Base-by-base conservation (phyloP, 2,797 vertebrate species). In the Mus minutoides region DNA sequence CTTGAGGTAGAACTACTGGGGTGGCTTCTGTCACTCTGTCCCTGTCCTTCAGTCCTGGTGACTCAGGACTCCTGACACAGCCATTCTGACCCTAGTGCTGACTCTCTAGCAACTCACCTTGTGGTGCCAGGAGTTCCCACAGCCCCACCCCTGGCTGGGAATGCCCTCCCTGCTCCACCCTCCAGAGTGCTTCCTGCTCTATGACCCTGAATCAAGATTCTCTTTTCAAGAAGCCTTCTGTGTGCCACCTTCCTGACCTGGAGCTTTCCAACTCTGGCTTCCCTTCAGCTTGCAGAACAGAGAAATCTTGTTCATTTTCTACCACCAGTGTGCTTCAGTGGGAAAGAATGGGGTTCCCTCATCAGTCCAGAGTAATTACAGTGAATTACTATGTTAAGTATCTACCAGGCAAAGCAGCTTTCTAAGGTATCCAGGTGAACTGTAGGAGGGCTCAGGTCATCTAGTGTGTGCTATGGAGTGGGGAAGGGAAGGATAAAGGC, bases 121-220 rank as follows among this genome's bases (percentile, higher is more conserved):
- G 79, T 12, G 67, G 17, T 24, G 1, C 19, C 10, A 5, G 43
- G 60, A 69, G 73, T 94, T 96, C 97, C 88, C 92, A 90, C 67
- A 94, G 96, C 88, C 95, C 83, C 94, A 13, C 97, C 97, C 92
- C 78, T 71, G 87, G 54, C 91, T 94, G 93, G 96, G 79, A 96
- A 92, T 92, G 78, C 82, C 92, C 67, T 89, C 43, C 79, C 84
- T 24, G 46, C 92, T 46, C 94, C 93, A 93, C 97, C 97, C 95
- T 46, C 46, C 31, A 10, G 43, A 58, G 22, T 62, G 91, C 88
- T 95, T 97, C 92, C 92, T 95, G 92, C 89, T 95, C 80, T 49
- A 10, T 43, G 90, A 84, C 85, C 78, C 88, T 95, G 94, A 96
- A 86, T 95, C 96, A 96, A 95, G 22, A 2, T 60, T 78, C 49